These are phyloP conservation scores for Trinectes maculatus DNA, from an alignment of 2,113 vertebrate species.

Conservation along the genomic window DNA sequence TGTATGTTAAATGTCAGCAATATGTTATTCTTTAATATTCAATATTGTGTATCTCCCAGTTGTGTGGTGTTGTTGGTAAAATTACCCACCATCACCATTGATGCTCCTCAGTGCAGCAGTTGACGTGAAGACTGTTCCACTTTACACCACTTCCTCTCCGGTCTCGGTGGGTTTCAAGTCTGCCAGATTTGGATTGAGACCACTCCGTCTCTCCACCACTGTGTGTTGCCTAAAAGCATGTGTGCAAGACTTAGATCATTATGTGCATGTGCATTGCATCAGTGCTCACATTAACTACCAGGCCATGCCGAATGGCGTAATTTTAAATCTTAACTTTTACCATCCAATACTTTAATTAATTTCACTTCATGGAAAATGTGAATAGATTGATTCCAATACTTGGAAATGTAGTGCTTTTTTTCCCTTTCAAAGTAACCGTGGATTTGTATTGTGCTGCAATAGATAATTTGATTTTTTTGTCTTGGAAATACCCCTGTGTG, in stretches of 20 bases:
- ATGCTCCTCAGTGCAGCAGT: neutral
- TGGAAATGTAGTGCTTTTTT: neutral
- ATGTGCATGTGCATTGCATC: neutral
- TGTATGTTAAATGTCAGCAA: conserved; percentile 4
- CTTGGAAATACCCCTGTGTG: neutral
- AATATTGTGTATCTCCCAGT: neutral
- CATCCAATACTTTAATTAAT: neutral
- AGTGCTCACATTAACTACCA: neutral
- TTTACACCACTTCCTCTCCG: conserved; percentile 5
- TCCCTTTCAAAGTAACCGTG: no score
- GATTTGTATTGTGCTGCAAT: neutral
- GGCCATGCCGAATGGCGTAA: neutral
- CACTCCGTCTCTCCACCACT: neutral
- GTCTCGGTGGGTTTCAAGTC: no score
- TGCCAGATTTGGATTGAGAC: neutral
- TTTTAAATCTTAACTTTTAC: neutral
- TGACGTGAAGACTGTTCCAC: conserved; percentile 12
- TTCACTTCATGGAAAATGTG: neutral
- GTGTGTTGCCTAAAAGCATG: no score
- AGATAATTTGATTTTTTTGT: neutral
- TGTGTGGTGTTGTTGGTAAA: neutral
- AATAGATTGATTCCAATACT: neutral
- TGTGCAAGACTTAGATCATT: neutral
- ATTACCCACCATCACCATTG: neutral
- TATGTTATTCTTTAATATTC: neutral